Evolutionary conservation across 2,113 vertebrate genomes (phyloP), one percentile per base, ranked within the genome.

Genomic region (Toxotes jaculatrix): DNA sequence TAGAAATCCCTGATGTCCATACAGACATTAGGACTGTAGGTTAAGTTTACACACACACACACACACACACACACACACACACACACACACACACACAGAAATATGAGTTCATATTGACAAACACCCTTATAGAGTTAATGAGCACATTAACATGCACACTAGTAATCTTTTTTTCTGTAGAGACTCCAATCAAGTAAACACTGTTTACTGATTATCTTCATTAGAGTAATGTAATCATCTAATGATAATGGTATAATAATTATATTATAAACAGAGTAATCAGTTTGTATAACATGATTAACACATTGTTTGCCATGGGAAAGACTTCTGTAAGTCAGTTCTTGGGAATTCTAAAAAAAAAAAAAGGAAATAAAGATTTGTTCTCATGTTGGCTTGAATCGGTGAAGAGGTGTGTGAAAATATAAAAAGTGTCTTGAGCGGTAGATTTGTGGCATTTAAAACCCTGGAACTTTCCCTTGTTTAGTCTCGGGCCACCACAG

Each of bases 141-240:
- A 77, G 55, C 67, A 64, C 49, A 83, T 89, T 73, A 45, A 59
- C 27, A 72, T 79, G 59, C 59, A 57, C 40, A 4, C 42, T 51
- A 34, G 66, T 80, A 84, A 74, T 80, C 47, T 61, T 38, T 74
- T 6, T 45, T 34, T 60, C 12, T 42, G 2, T 47, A n/a, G n/a
- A 36, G 53, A 43, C 10, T 56, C 51, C 9, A 61, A 32, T 76
- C n/a, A 59, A 69, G 69, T 64, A 47, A 85, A 80, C 47, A 51
- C 8, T 11, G 7, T 70, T n/a, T 42, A 71, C 66, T 70, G 13
- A 66, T 56, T 42, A 40, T 66, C 53, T 23, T 53, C 62, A 78
- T 75, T 74, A 68, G 36, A 51, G 13, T 74, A 16, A 67, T 64
- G 27, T 73, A 53, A 66, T 74, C 19, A 13, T 63, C 27, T 17